Conservation (phyloP, 2,888 invertebrate genomes). For the Ellobium chinense region DNA sequence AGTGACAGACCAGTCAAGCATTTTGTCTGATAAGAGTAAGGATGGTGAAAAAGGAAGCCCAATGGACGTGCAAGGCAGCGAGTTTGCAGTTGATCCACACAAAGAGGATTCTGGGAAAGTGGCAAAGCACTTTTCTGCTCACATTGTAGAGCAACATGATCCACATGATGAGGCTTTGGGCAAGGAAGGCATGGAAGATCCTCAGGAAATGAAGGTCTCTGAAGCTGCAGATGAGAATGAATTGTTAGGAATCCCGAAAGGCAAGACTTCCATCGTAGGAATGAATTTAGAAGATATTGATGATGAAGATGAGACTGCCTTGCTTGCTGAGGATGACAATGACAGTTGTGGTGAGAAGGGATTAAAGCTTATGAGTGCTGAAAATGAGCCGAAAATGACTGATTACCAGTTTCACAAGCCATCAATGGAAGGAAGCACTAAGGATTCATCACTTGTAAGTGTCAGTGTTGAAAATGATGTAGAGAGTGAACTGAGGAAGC, state of each 20-base stretch:
- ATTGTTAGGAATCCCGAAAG: neutral
- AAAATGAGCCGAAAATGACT: neutral
- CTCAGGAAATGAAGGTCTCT: neutral
- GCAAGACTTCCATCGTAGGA: neutral
- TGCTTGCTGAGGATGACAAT: constrained; percentile 2
- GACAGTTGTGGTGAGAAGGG: neutral
- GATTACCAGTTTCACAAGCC: constrained; percentile 33
- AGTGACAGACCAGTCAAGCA: neutral
- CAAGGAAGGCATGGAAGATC: neutral
- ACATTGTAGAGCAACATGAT: constrained; percentile 17
- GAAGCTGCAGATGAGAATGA: neutral
- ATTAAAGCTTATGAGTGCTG: neutral
- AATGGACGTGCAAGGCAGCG: neutral
- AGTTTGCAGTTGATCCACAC: neutral
- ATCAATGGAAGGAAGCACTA: neutral
- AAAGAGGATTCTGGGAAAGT: neutral
- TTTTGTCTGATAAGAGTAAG: neutral
- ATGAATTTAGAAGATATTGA: constrained; percentile 13
- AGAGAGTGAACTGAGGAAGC: constrained; percentile 17
- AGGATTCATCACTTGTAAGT: neutral
- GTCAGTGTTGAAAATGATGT: constrained; percentile 19
- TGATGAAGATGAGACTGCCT: constrained; percentile 1
- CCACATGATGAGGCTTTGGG: neutral
- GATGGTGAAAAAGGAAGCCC: neutral
- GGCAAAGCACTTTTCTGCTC: constrained; percentile 6